Percentiles rank a stretch among this genome's conserved stretches.
Evolutionary conservation across 2,113 vertebrate genomes (phyloP).

Genomic region (Elgaria multicarinata): DNA sequence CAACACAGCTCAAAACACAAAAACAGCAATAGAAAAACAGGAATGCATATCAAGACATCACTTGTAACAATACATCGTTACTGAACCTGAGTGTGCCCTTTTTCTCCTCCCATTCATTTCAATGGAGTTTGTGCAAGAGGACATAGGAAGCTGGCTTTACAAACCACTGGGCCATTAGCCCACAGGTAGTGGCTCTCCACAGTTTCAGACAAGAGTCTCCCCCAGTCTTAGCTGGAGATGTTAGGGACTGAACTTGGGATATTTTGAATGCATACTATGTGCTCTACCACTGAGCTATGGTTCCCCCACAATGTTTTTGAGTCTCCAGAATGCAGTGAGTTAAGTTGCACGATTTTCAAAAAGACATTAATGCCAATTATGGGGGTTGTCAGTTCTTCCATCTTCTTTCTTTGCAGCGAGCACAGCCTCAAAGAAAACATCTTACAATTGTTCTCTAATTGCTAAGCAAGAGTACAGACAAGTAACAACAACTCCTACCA

Average conservation of each 20-base stretch:
- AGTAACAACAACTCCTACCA: background rate
- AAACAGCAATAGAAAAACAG: no score
- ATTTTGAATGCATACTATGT: background rate
- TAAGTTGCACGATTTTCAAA: background rate
- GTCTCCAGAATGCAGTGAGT: background rate
- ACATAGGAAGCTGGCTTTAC: background rate
- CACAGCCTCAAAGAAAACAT: background rate
- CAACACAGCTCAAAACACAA: no score
- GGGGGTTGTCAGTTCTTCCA: background rate
- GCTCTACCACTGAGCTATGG: background rate
- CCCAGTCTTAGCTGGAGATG: background rate
- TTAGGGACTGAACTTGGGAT: no score
- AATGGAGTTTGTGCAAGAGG: background rate
- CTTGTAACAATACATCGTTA: no score
- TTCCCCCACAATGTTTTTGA: background rate
- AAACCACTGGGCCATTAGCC: background rate
- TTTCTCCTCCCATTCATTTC: background rate
- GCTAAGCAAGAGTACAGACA: background rate
- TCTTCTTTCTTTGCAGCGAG: background rate
- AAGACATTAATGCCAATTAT: background rate
- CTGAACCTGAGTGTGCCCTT: no score
- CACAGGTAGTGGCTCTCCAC: background rate
- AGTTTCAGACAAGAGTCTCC: background rate
- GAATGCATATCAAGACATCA: no score
- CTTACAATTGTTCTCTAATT: background rate